Percentiles rank a stretch among this genome's conserved stretches.
Conservation (phyloP, 1,140 invertebrate species). For the Rhopalosiphum padi region DNA sequence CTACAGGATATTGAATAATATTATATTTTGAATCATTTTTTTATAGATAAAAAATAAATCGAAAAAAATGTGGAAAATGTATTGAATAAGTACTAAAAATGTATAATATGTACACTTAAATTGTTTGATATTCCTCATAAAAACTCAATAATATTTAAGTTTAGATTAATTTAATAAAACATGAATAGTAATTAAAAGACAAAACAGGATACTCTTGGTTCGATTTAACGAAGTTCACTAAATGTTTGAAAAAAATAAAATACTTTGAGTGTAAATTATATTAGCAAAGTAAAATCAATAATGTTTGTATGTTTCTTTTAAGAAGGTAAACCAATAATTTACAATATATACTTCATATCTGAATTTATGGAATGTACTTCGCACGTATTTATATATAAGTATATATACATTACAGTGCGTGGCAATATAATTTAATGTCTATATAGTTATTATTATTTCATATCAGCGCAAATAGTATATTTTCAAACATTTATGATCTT, state of each 20-base stretch:
- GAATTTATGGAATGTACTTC: neutral
- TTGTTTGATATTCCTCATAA: neutral
- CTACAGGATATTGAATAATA: neutral
- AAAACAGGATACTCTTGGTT: neutral
- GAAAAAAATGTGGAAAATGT: neutral
- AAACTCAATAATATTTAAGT: neutral
- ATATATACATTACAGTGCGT: neutral
- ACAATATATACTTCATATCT: neutral
- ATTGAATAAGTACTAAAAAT: neutral
- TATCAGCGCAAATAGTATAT: neutral
- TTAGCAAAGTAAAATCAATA: neutral
- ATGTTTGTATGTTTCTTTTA: neutral
- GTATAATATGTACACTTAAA: neutral
- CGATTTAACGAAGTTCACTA: neutral
- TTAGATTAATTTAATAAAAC: neutral
- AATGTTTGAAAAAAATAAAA: neutral
- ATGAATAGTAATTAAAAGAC: neutral
- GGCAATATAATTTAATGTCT: neutral
- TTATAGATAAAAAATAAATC: neutral
- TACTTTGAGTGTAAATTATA: neutral
- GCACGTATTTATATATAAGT: neutral
- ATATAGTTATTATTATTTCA: constrained; percentile 15
- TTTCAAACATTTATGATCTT: neutral
- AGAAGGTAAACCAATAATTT: neutral
- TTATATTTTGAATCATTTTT: neutral